phyloP scores from a whole-genome alignment of 1,140 invertebrate genomes.

The Archegozetes longisetosus region DNA sequence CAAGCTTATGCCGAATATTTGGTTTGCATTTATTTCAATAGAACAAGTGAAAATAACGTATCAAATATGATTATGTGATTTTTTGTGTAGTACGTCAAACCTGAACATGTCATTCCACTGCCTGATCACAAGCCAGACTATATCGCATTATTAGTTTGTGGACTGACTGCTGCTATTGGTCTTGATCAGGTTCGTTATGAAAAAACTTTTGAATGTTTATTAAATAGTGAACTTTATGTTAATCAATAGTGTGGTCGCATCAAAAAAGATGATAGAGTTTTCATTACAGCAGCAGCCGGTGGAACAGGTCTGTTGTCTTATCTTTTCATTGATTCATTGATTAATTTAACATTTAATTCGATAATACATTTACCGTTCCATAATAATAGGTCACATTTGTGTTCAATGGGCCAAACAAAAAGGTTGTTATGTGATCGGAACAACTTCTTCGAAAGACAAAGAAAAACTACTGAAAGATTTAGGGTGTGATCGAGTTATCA shows the following conservation, averaged over 20 bases:
- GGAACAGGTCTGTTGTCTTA: slow-evolving; percentile 19
- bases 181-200: slow-evolving; percentile 5
- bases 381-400: slow-evolving; percentile 28
- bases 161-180: slow-evolving; percentile 8
- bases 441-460: slow-evolving; percentile 31
- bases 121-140: slow-evolving; percentile 5
- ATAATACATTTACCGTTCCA: no score
- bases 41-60: neutral
- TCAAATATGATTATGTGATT: neutral
- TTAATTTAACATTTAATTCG: neutral
- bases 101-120: slow-evolving; percentile 1
- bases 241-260: slow-evolving; percentile 21
- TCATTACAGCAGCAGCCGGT: slow-evolving; percentile 30
- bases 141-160: slow-evolving; percentile 7
- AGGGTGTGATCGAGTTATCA: slow-evolving; percentile 29
- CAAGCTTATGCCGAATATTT: slow-evolving; percentile 9
- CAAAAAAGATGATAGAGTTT: slow-evolving; percentile 24
- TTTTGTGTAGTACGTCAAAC: slow-evolving; percentile 30
- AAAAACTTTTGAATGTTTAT: neutral
- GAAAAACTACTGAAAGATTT: slow-evolving; percentile 29
- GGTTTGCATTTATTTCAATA: neutral
- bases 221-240: neutral
- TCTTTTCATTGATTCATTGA: neutral
- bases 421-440: slow-evolving; percentile 33
- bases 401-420: slow-evolving; percentile 30